Percentiles rank a stretch among this genome's conserved stretches.
phyloP scores from a whole-genome alignment of 1,140 invertebrate genomes.

The Platorchestia sp. region DNA sequence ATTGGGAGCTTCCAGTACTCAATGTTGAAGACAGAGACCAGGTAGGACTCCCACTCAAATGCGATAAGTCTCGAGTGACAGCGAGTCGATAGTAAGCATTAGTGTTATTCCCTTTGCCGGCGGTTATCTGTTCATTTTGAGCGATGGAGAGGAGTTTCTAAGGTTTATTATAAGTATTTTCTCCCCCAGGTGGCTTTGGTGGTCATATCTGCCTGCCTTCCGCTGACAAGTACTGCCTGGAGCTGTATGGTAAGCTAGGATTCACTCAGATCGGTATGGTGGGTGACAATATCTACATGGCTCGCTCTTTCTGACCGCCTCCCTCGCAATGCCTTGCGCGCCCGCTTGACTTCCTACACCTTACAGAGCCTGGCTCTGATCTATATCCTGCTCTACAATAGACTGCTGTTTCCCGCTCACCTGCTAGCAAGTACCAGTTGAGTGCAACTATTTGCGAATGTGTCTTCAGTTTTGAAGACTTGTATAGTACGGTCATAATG shows the following conservation, averaged over 20 bases:
- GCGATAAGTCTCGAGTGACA: too few species aligned
- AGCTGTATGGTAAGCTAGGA: conserved; percentile 32
- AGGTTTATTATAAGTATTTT: neutral
- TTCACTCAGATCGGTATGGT: conserved; percentile 48
- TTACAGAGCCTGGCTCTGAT: neutral
- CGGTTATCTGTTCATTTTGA: neutral
- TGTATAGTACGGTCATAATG: neutral
- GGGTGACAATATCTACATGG: conserved; percentile 1
- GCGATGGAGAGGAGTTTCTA: too few species aligned
- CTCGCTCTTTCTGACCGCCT: conserved; percentile 50
- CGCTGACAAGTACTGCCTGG: neutral
- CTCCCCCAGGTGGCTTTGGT: conserved; percentile 51
- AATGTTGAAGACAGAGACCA: too few species aligned
- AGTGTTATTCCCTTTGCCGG: neutral
- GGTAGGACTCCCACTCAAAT: too few species aligned
- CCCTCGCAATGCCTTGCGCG: neutral
- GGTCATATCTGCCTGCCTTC: conserved; percentile 40
- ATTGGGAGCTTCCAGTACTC: too few species aligned
- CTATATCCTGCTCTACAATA: neutral
- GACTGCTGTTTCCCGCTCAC: neutral
- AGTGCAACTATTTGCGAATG: neutral
- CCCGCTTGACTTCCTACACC: neutral
- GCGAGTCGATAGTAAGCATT: neutral
- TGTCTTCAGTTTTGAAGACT: neutral
- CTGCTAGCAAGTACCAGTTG: neutral